Evolutionary conservation across 2,797 vertebrate genomes (phyloP), one percentile per base, ranked within the genome.

Genomic region (Morus bassanus): DNA sequence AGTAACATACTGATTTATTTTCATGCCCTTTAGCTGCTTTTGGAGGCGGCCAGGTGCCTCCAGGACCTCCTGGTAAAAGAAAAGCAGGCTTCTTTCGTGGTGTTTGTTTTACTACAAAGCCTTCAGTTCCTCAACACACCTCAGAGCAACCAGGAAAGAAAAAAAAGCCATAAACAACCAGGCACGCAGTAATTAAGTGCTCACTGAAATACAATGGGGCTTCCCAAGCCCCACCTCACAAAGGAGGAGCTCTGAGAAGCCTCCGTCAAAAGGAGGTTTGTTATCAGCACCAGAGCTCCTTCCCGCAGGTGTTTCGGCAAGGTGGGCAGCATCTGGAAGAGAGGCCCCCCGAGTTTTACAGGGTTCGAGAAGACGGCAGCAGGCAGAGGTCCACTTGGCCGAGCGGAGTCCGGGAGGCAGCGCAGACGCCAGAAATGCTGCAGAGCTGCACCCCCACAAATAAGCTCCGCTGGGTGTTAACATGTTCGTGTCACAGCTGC

Each of bases 1-100:
- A 51, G 22, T 6, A 25, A 18, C 0, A 4, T 3, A 9, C 18
- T 1, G 3, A 27, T 31, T 13, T 45, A 11, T 64, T 63, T 37
- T 10, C 33, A 3, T 1, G 18, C 21, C 25, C 48, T 31, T 19
- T 2, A 19, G 50, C 30, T 7, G 14, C 35, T 22, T 5, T 15
- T 22, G 48, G 39, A 53, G 25, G 37, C 65, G 15, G 30, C 48
- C 39, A 12, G 56, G 31, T 14, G 63, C 61, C 61, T 13, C 43
- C 51, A 17, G 35, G 39, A 13, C 57, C 57, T 37, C 57, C 57
- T 8, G n/a, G 23, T 35, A 7, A 50, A 13, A 75, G n/a, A 28
- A 60, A 69, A 11, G 17, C 45, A 10, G 53, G n/a, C 13, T 69
- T 14, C 22, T 25, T 41, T 3, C 10, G 7, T 5, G 24, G 33